A percentile compares a stretch with the other conserved stretches of the same genome.
Conservation (phyloP, 2,888 invertebrate genomes). For the Nymphalis polychloros region DNA sequence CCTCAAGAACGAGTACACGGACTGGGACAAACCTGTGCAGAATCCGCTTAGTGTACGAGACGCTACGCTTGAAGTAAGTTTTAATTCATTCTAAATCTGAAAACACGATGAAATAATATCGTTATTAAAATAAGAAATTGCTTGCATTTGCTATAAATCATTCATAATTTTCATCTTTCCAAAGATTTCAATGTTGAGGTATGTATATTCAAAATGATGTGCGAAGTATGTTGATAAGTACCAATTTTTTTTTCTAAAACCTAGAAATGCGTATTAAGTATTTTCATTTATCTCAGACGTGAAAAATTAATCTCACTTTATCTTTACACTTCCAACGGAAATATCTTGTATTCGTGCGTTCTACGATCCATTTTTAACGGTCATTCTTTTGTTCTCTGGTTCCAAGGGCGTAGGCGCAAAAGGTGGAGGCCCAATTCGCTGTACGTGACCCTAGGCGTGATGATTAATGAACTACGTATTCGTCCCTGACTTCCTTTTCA, state of each 20-base stretch:
- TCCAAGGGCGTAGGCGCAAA: constrained; percentile 33
- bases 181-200: no score
- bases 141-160: not conserved
- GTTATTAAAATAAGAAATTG: constrained; percentile 1
- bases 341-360: constrained; percentile 20
- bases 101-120: constrained; percentile 6
- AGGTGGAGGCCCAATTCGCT: constrained; percentile 31
- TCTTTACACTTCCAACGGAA: constrained; percentile 11
- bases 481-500: constrained; percentile 31
- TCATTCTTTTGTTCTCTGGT: constrained; percentile 36
- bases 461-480: constrained; percentile 39
- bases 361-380: constrained; percentile 33
- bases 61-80: constrained; percentile 86
- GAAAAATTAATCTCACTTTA: not conserved
- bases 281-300: not conserved
- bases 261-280: no score
- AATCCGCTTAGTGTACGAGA: constrained; percentile 93
- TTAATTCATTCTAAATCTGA: constrained; percentile 25
- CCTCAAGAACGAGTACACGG: constrained; percentile 96
- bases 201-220: no score
- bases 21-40: constrained; percentile 95
- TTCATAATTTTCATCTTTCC: no score
- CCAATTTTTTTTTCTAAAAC: no score
- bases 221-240: no score
- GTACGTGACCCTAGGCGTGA: constrained; percentile 36